Conservation (phyloP, 2,888 invertebrate species). For the Macaria liturata region DNA sequence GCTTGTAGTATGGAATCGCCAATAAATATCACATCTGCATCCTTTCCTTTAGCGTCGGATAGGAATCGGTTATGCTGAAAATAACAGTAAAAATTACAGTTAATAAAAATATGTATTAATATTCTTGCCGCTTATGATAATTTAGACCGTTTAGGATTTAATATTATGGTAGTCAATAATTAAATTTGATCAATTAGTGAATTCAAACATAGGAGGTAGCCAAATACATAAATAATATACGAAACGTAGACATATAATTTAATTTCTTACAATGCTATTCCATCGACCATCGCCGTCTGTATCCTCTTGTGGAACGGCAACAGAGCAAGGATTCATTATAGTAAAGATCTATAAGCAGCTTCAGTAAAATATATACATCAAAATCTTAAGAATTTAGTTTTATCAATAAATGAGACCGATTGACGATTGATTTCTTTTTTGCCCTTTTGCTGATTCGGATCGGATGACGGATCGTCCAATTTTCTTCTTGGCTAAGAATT, state of each 20-base stretch:
- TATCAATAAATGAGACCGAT: too few species aligned
- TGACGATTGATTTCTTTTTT: too few species aligned
- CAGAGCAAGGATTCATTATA: conserved; percentile 88
- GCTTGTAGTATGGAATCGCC: conserved; percentile 95
- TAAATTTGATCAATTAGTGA: background rate
- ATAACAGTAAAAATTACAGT: conserved; percentile 31
- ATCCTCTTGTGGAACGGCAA: conserved; percentile 88
- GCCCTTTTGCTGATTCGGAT: too few species aligned
- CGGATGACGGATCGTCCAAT: too few species aligned
- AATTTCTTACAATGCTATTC: conserved; percentile 86
- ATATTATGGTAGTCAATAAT: too few species aligned
- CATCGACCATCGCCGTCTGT: conserved; percentile 93
- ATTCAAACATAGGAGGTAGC: conserved; percentile 6
- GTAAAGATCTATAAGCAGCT: conserved; percentile 5
- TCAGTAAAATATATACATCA: conserved; percentile 2
- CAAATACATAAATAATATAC: conserved; percentile 1
- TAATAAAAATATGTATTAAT: background rate
- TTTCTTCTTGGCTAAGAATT: too few species aligned
- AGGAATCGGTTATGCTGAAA: conserved; percentile 93
- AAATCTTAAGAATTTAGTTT: background rate
- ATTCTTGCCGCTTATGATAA: too few species aligned
- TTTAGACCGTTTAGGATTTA: too few species aligned
- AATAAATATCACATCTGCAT: conserved; percentile 95
- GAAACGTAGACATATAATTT: conserved; percentile 10
- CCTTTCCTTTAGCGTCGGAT: conserved; percentile 92